phyloP scores from a whole-genome alignment of 2,797 vertebrate species.

The Xiphorhynchus erythropygius region DNA sequence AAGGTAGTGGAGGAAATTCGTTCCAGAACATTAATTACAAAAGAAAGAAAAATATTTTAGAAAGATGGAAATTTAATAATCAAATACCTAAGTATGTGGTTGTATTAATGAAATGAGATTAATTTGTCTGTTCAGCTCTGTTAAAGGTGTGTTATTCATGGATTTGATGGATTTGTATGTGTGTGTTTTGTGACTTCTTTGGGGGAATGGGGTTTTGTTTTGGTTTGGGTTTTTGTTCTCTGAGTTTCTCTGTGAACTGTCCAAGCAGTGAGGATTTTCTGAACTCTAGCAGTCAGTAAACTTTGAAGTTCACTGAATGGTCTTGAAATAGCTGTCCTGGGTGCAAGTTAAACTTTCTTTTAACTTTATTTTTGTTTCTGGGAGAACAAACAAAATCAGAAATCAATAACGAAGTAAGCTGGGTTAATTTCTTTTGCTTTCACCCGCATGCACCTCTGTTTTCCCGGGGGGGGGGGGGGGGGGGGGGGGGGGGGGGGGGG shows the following conservation, averaged over 20 bases:
- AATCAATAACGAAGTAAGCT: neutral
- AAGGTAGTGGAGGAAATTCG: neutral
- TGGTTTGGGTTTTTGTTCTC: neutral
- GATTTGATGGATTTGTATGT: neutral
- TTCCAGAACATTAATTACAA: neutral
- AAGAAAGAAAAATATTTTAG: neutral
- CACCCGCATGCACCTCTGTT: accelerated
- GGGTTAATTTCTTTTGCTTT: neutral
- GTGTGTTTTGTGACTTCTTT: neutral
- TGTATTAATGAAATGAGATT: neutral
- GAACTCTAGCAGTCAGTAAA: neutral
- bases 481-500: too few relatives aligned
- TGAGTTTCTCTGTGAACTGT: neutral
- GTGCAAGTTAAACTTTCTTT: neutral
- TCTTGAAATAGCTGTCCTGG: neutral
- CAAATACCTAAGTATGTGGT: neutral
- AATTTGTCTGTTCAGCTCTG: neutral
- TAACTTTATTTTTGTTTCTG: neutral
- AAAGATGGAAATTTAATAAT: neutral
- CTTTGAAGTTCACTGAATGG: neutral
- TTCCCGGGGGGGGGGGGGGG: too few relatives aligned
- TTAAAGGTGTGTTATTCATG: neutral
- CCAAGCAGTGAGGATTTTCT: neutral
- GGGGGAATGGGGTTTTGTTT: neutral
- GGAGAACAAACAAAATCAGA: neutral